Conservation (phyloP, 1,140 invertebrate species). For the Papilio dardanus region DNA sequence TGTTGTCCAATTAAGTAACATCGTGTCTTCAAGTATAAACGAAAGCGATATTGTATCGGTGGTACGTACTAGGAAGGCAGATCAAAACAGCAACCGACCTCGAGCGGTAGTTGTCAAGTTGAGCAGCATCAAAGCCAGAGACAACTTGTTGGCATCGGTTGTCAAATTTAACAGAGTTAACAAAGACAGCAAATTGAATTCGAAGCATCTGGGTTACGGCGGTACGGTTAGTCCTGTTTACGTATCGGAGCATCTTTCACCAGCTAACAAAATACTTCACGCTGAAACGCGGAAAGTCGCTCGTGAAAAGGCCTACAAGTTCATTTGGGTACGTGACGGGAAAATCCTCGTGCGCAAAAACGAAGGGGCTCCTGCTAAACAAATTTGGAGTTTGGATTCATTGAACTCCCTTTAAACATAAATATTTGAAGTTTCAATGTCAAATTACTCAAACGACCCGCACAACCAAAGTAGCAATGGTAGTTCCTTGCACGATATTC, state of each 20-base stretch:
- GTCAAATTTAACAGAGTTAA: slow-evolving; percentile 47
- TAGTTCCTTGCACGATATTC: slow-evolving; percentile 2
- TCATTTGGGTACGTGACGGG: background rate
- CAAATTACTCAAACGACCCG: background rate
- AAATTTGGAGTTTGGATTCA: too few species aligned
- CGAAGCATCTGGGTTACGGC: slow-evolving; percentile 43
- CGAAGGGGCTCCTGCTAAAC: too few species aligned
- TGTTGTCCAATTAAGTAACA: slow-evolving; percentile 39
- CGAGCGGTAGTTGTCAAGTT: slow-evolving; percentile 48
- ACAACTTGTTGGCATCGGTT: slow-evolving; percentile 46
- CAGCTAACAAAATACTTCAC: slow-evolving; percentile 42
- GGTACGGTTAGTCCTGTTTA: slow-evolving; percentile 39
- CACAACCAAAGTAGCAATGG: background rate
- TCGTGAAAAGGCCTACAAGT: slow-evolving; percentile 45
- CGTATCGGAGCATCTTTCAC: slow-evolving; percentile 49
- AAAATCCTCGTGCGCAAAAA: too few species aligned
- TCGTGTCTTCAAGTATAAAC: slow-evolving; percentile 36
- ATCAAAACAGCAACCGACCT: slow-evolving; percentile 41
- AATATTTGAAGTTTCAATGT: background rate
- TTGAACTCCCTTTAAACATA: slow-evolving; percentile 38
- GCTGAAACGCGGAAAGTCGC: slow-evolving; percentile 43
- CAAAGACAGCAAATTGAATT: slow-evolving; percentile 41
- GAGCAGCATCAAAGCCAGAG: slow-evolving; percentile 33
- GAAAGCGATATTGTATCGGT: slow-evolving; percentile 37
- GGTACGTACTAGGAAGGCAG: slow-evolving; percentile 44